phyloP scores from a whole-genome alignment of 2,888 invertebrate species.

The Cybosia mesomella region DNA sequence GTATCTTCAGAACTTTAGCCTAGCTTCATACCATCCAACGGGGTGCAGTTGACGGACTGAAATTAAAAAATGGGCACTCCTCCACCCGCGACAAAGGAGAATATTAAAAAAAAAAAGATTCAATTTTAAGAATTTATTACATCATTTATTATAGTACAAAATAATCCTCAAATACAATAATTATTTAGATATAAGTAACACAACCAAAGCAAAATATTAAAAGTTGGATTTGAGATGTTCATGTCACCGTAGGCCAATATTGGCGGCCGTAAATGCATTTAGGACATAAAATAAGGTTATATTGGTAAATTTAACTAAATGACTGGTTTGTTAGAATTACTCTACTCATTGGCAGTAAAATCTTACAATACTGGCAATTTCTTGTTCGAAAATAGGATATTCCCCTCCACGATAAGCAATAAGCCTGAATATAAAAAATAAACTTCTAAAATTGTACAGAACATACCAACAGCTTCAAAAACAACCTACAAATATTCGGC shows the following conservation, averaged over 20 bases:
- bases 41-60: too few relatives aligned
- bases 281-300: conserved; percentile 66
- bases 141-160: conserved; percentile 84
- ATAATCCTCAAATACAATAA: conserved; percentile 86
- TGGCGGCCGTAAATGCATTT: conserved; percentile 78
- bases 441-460: conserved; percentile 75
- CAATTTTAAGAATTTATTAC: conserved; percentile 84
- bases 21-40: too few relatives aligned
- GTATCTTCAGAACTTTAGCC: too few relatives aligned
- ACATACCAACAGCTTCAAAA: conserved; percentile 65
- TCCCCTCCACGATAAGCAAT: conserved; percentile 49
- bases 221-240: conserved; percentile 81
- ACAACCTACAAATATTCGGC: conserved; percentile 53
- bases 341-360: conserved; percentile 78
- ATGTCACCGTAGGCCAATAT: conserved; percentile 68
- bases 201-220: conserved; percentile 86
- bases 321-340: conserved; percentile 70
- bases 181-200: conserved; percentile 85
- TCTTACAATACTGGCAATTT: conserved; percentile 71
- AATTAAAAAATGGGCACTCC: too few relatives aligned
- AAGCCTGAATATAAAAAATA: conserved; percentile 76
- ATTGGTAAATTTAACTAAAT: conserved; percentile 67
- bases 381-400: conserved; percentile 39
- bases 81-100: too few relatives aligned
- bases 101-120: conserved; percentile 36